Evolutionary conservation across 2,888 invertebrate genomes (phyloP).

Genomic region (Macrosoma leucophasiata): DNA sequence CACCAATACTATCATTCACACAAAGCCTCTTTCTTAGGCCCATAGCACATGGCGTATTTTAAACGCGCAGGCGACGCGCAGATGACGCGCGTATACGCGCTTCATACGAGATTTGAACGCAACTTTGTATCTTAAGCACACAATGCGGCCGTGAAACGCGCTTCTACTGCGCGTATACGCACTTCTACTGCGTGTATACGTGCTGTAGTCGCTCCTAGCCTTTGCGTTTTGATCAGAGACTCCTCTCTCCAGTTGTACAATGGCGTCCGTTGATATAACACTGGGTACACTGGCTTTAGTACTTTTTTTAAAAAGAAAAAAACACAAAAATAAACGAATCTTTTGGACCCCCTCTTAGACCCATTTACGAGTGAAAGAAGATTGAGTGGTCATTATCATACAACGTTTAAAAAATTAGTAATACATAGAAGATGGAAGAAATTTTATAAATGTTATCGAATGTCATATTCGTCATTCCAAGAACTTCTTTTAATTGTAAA

Average conservation of each 20-base stretch:
- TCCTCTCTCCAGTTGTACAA: conserved; percentile 15
- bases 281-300: conserved; percentile 18
- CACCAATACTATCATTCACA: too few relatives aligned
- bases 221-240: too few relatives aligned
- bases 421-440: conserved; percentile 15
- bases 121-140: too few relatives aligned
- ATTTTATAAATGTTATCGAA: conserved; percentile 16
- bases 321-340: conserved; percentile 13
- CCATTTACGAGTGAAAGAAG: conserved; percentile 18
- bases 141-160: conserved; percentile 9
- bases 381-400: conserved; percentile 19
- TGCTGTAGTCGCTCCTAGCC: conserved; percentile 6
- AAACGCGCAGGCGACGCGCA: conserved; percentile 3
- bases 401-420: conserved; percentile 21
- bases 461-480: conserved; percentile 18
- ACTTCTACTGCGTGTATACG: too few relatives aligned
- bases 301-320: conserved; percentile 22
- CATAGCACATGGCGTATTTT: too few relatives aligned
- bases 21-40: too few relatives aligned
- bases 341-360: conserved; percentile 13
- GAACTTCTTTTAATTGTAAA: conserved; percentile 16
- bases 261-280: conserved; percentile 14
- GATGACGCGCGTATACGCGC: conserved; percentile 14
- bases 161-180: conserved; percentile 9
- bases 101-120: conserved; percentile 15